These are phyloP conservation scores for Natator depressus DNA, from an alignment of 2,113 vertebrate species.

Conservation along the genomic window DNA sequence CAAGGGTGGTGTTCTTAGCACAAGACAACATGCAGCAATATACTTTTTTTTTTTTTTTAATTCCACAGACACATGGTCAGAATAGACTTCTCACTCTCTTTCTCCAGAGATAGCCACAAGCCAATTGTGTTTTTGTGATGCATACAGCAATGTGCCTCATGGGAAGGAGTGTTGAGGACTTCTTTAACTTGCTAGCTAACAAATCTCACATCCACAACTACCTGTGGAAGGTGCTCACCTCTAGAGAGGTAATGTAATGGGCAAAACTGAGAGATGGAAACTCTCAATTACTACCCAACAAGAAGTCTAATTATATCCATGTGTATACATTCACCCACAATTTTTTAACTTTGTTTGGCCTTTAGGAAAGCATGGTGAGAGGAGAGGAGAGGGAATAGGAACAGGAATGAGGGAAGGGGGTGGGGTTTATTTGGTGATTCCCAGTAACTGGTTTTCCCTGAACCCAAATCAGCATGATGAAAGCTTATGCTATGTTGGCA, in stretches of 20 bases:
- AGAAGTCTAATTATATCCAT: not conserved
- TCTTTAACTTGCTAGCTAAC: not conserved
- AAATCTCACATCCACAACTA: not conserved
- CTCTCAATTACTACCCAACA: not conserved
- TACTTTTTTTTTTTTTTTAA: not conserved
- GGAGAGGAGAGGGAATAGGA: not conserved
- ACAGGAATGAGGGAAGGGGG: not conserved
- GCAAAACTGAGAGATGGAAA: slow-evolving; percentile 13
- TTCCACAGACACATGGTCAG: not conserved
- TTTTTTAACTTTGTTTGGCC: not conserved
- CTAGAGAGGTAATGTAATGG: not conserved
- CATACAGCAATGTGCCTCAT: not conserved
- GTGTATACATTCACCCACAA: not conserved
- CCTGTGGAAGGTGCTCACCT: not conserved
- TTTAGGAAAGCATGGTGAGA: not conserved
- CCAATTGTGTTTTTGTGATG: no score
- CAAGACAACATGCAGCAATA: not conserved
- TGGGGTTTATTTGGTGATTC: not conserved
- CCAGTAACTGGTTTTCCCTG: not conserved
- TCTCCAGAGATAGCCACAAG: not conserved
- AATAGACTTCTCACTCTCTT: not conserved
- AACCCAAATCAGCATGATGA: not conserved
- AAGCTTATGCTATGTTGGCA: not conserved
- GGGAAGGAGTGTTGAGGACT: not conserved
- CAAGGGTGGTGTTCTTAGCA: not conserved